Percentiles rank a stretch among this genome's conserved stretches.
phyloP scores from a whole-genome alignment of 2,888 invertebrate genomes.

The Pammene aurita region DNA sequence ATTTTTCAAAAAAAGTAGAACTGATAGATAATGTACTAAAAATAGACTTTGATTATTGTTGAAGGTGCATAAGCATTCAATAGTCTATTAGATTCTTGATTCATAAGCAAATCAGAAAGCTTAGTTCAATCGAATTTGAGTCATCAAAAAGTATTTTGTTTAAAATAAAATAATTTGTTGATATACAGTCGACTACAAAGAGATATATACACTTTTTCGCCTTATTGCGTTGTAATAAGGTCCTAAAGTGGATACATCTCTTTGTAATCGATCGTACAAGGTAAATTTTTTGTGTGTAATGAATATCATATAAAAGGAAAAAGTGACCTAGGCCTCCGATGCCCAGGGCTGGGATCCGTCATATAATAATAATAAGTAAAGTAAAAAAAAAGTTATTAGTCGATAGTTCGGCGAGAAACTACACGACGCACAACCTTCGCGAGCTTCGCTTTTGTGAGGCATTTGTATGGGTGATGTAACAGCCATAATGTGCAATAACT shows the following conservation, averaged over 20 bases:
- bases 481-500: conserved; percentile 67
- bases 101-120: background rate
- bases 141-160: background rate
- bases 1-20: background rate
- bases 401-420: conserved; percentile 6
- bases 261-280: conserved; percentile 18
- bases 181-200: too few species aligned
- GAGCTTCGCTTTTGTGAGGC: conserved; percentile 62
- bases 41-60: background rate
- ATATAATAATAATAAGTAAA: too few species aligned
- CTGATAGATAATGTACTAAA: background rate
- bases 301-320: background rate
- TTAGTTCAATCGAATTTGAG: background rate
- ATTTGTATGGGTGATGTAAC: conserved; percentile 78
- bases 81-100: background rate
- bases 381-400: background rate
- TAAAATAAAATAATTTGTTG: conserved; percentile 4
- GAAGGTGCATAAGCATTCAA: conserved; percentile 12
- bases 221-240: too few species aligned
- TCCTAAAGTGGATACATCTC: too few species aligned
- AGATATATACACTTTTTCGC: too few species aligned
- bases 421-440: conserved; percentile 45
- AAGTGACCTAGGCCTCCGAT: too few species aligned
- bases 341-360: too few species aligned
- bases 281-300: background rate